These are phyloP conservation scores for Arrhamphus sclerolepis DNA, from an alignment of 2,797 vertebrate genomes.

Conservation along the genomic window DNA sequence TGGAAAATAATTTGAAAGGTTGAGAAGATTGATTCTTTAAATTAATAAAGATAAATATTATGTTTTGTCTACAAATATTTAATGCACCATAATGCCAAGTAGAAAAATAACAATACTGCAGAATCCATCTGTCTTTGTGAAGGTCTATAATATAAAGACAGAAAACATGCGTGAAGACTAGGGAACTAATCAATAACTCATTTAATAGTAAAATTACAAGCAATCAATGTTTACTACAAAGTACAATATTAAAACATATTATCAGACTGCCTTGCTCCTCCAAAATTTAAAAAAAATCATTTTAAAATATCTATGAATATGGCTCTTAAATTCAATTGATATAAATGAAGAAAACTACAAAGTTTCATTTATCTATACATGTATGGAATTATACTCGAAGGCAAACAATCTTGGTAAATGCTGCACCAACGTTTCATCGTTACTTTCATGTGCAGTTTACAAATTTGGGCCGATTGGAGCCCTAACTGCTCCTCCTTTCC, in stretches of 20 bases:
- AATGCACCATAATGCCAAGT: not conserved
- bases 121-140: conserved; percentile 1
- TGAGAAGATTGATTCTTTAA: no score
- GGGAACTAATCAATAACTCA: conserved; percentile 7
- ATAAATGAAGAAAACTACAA: no score
- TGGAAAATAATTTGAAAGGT: no score
- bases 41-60: no score
- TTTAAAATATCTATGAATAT: no score
- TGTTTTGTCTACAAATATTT: not conserved
- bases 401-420: not conserved
- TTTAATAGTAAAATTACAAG: conserved; percentile 7
- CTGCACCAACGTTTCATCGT: not conserved
- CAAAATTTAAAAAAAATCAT: no score
- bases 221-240: not conserved
- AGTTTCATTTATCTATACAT: no score
- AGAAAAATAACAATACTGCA: not conserved
- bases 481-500: conserved; percentile 11
- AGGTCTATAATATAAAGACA: conserved; percentile 11
- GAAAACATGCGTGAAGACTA: not conserved
- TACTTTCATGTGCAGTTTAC: conserved; percentile 2
- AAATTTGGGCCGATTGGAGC: conserved; percentile 18
- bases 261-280: no score
- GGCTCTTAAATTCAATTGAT: no score
- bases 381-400: not conserved
- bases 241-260: no score